phyloP scores from a whole-genome alignment of 2,113 vertebrate species.

The Lates calcarifer region DNA sequence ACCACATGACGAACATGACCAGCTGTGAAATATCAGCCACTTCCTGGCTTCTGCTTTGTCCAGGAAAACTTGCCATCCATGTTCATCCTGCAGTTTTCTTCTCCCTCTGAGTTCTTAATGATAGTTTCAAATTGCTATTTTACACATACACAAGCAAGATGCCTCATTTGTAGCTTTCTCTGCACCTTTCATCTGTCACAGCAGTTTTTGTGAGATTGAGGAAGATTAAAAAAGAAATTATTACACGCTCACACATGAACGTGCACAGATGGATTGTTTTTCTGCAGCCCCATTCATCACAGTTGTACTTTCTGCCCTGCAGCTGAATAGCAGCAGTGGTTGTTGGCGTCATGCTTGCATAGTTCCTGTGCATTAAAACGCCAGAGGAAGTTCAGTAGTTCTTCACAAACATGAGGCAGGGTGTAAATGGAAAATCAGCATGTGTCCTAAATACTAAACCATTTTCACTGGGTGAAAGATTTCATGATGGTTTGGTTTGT shows the following conservation, averaged over 20 bases:
- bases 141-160: no score
- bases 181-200: constrained; percentile 4
- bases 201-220: neutral
- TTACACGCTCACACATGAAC: constrained; percentile 1
- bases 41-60: constrained; percentile 40
- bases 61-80: constrained; percentile 25
- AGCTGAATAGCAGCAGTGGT: neutral
- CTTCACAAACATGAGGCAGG: neutral
- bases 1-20: constrained; percentile 35
- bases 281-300: neutral
- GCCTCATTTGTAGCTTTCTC: neutral
- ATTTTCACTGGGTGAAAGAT: no score
- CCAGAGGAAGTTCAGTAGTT: neutral
- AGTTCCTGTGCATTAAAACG: constrained; percentile 3
- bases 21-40: constrained; percentile 45
- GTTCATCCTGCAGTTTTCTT: constrained; percentile 25
- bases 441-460: neutral
- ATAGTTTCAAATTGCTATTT: constrained; percentile 25
- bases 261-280: neutral
- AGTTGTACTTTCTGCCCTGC: neutral
- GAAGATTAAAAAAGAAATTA: neutral
- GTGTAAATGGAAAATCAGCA: neutral
- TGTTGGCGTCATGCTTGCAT: neutral
- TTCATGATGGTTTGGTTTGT: no score
- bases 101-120: constrained; percentile 49